Evolutionary conservation across 2,888 invertebrate genomes (phyloP).

Genomic region (Drosophila borealis): DNA sequence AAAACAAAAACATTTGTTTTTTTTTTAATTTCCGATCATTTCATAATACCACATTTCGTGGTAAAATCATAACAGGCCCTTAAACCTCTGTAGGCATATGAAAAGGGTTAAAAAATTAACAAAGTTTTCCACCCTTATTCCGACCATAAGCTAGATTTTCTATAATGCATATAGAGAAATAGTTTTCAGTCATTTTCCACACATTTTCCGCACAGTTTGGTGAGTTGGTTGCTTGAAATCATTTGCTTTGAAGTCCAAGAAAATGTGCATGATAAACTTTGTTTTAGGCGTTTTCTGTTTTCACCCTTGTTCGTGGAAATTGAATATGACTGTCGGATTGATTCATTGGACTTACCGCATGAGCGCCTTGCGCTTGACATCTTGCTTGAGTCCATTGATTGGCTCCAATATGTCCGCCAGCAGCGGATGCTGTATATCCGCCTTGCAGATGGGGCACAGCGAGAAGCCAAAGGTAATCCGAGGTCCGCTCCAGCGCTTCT

Average conservation of each 20-base stretch:
- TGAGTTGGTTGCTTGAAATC: too few species aligned
- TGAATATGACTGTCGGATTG: not conserved
- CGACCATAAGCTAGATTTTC: too few species aligned
- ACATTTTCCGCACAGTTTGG: not conserved
- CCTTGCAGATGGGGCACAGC: slow-evolving; percentile 98
- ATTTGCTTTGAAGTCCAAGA: too few species aligned
- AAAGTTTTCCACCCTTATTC: too few species aligned
- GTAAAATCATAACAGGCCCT: too few species aligned
- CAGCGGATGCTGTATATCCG: slow-evolving; percentile 93
- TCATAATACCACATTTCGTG: too few species aligned
- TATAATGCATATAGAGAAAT: not conserved
- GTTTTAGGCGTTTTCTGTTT: not conserved
- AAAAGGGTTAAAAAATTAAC: too few species aligned
- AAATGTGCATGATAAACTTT: too few species aligned
- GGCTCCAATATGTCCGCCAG: slow-evolving; percentile 92
- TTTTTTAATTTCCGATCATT: too few species aligned
- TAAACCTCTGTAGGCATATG: too few species aligned
- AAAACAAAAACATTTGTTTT: too few species aligned
- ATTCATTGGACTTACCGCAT: slow-evolving; percentile 88
- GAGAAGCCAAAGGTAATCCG: slow-evolving; percentile 98
- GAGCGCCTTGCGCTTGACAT: slow-evolving; percentile 96
- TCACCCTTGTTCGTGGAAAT: not conserved
- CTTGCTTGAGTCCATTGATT: slow-evolving; percentile 92
- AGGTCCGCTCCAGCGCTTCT: slow-evolving; percentile 96
- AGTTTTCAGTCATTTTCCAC: not conserved